phyloP scores from a whole-genome alignment of 2,888 invertebrate species.

The Cremastinae sp. region DNA sequence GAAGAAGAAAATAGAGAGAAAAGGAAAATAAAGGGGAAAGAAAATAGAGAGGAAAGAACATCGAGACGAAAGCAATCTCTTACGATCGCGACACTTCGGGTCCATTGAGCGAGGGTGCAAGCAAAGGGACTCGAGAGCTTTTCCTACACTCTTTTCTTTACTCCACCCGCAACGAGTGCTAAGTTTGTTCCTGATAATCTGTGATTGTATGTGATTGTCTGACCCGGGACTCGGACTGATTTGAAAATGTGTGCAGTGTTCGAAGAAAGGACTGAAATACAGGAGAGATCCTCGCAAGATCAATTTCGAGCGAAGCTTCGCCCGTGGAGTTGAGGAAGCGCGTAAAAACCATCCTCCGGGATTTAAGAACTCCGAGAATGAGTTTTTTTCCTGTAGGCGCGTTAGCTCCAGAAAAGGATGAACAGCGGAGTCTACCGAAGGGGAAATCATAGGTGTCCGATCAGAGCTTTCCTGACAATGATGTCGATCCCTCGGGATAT shows the following conservation, averaged over 20 bases:
- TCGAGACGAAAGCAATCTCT: slow-evolving; percentile 61
- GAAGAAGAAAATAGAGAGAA: slow-evolving; percentile 18
- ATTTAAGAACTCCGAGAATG: slow-evolving; percentile 58
- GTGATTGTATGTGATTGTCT: not conserved
- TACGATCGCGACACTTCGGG: slow-evolving; percentile 56
- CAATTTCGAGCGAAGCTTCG: slow-evolving; percentile 63
- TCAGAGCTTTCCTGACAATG: slow-evolving; percentile 57
- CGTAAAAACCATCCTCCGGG: slow-evolving; percentile 64
- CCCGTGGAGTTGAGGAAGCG: slow-evolving; percentile 41
- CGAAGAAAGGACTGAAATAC: not conserved
- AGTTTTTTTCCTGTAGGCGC: slow-evolving; percentile 21
- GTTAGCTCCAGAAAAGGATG: not conserved
- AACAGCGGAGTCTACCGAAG: slow-evolving; percentile 42
- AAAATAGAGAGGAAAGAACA: slow-evolving; percentile 42
- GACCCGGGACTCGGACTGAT: not conserved
- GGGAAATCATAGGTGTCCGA: slow-evolving; percentile 62
- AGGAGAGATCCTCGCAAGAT: slow-evolving; percentile 60
- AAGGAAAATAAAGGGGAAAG: not conserved
- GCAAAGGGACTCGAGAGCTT: slow-evolving; percentile 58
- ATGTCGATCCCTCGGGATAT: slow-evolving; percentile 59
- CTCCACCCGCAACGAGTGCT: slow-evolving; percentile 48
- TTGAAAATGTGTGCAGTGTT: not conserved
- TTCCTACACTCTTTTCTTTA: slow-evolving; percentile 47
- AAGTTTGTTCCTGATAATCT: slow-evolving; percentile 32
- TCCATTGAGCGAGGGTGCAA: slow-evolving; percentile 51